phyloP scores from a whole-genome alignment of 1,140 invertebrate species.

The Aphidius gifuensis region DNA sequence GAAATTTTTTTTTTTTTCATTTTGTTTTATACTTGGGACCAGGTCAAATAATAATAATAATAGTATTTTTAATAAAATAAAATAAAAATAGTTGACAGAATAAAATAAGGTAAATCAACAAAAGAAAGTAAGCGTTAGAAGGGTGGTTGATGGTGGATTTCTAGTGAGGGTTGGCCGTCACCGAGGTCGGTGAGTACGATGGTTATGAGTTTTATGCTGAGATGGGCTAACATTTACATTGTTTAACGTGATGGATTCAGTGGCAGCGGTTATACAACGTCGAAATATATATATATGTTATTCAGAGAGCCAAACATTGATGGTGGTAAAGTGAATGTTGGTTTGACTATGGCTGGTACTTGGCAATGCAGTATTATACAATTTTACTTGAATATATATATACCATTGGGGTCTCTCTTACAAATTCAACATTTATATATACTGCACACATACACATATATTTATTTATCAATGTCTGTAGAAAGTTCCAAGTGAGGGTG shows the following conservation, averaged over 20 bases:
- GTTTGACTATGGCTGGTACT: not conserved
- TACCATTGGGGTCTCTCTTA: no score
- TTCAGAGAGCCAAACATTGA: conserved; percentile 40
- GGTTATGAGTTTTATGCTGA: conserved; percentile 53
- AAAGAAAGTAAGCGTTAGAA: conserved; percentile 10
- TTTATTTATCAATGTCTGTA: conserved; percentile 24
- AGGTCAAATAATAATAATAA: conserved; percentile 15
- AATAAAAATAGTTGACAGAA: conserved; percentile 9
- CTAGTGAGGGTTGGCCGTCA: no score
- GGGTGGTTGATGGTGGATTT: not conserved
- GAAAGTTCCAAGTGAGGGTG: conserved; percentile 38
- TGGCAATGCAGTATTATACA: no score
- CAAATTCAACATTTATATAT: no score
- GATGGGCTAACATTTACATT: conserved; percentile 54
- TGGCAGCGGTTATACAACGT: conserved; percentile 23
- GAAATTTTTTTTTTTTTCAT: conserved; percentile 22
- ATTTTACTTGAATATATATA: no score
- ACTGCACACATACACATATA: not conserved
- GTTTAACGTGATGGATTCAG: conserved; percentile 55
- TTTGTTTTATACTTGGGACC: no score
- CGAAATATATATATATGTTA: no score
- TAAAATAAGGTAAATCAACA: conserved; percentile 27
- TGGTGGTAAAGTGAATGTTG: conserved; percentile 20
- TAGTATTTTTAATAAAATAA: not conserved
- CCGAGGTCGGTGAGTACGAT: conserved; percentile 1